Evolutionary conservation across 92 coral and sea anemone genomes (phyloP).

Genomic region (Parazoanthus swiftii): DNA sequence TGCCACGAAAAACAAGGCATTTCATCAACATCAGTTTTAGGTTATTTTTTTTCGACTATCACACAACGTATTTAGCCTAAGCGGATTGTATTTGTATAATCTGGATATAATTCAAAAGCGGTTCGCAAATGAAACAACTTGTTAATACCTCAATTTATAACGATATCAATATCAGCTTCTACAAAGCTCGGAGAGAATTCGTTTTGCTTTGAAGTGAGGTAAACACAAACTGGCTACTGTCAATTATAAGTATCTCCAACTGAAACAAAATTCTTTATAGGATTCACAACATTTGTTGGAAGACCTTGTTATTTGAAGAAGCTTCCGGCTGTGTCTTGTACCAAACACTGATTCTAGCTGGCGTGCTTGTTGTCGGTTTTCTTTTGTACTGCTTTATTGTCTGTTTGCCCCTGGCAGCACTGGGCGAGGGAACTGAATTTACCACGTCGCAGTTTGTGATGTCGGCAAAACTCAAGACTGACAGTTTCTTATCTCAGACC

Average conservation of each 20-base stretch:
- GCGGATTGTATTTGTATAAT: neutral
- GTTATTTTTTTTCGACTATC: neutral
- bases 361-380: neutral
- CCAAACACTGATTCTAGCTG: neutral
- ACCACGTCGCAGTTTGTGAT: neutral
- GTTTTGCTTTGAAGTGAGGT: neutral
- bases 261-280: neutral
- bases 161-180: constrained; percentile 6
- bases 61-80: neutral
- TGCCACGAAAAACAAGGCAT: neutral
- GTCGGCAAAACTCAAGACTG: neutral
- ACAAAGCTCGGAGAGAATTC: neutral
- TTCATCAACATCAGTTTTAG: neutral
- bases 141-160: neutral
- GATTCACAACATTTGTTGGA: neutral
- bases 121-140: constrained; percentile 6
- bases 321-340: neutral
- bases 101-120: neutral
- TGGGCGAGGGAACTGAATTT: neutral
- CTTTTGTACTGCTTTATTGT: neutral
- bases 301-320: neutral
- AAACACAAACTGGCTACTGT: neutral
- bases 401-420: neutral
- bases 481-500: neutral
- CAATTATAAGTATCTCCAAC: neutral